These are phyloP conservation scores for Orchesella cincta DNA, from an alignment of 1,140 invertebrate genomes.

Conservation along the genomic window DNA sequence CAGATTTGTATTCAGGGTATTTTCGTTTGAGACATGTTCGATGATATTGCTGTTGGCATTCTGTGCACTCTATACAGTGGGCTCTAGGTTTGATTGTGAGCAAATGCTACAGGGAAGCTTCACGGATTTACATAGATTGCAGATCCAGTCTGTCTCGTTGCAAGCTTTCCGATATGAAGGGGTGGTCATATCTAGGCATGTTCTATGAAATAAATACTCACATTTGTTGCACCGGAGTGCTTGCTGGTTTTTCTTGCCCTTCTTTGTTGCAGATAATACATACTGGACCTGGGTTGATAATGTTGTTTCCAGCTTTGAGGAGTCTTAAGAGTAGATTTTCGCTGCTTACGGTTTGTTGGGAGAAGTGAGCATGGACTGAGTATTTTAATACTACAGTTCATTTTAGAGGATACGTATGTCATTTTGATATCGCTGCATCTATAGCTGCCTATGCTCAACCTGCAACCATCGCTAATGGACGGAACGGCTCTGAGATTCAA, in stretches of 20 bases:
- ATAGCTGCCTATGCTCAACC: no score
- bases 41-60: neutral
- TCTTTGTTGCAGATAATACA: neutral
- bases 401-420: no score
- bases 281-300: neutral
- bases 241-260: neutral
- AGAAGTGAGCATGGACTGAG: no score
- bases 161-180: no score
- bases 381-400: no score
- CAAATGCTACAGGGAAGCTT: neutral
- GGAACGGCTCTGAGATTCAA: no score
- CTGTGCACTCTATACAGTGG: neutral
- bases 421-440: no score
- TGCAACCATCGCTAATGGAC: no score
- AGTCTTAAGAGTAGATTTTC: no score
- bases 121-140: neutral
- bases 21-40: neutral
- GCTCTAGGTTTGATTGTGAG: neutral
- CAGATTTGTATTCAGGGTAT: neutral
- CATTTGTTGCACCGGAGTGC: neutral
- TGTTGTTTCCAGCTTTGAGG: neutral
- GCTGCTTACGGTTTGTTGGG: no score
- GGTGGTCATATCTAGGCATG: neutral
- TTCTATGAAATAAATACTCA: neutral
- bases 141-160: neutral